These are phyloP conservation scores for cattle (Bos taurus) DNA, from an alignment of 2,113 vertebrate species.

Conservation along the genomic window DNA sequence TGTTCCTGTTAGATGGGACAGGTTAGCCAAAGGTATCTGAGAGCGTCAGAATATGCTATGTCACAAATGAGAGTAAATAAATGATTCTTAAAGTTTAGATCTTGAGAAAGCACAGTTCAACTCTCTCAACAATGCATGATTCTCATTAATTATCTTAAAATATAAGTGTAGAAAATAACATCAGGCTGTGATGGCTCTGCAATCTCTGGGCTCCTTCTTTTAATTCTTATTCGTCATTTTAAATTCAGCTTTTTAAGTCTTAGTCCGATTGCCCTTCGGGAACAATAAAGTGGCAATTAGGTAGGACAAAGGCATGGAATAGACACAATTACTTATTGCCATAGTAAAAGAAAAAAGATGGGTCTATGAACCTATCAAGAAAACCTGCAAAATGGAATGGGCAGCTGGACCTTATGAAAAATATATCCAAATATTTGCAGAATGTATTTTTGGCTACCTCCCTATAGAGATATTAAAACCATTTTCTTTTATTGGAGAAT, in stretches of 20 bases:
- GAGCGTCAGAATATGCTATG: neutral
- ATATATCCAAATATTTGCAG: conserved; percentile 72
- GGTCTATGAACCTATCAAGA: conserved; percentile 63
- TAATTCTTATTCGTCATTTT: conserved; percentile 76
- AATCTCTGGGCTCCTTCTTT: conserved; percentile 72
- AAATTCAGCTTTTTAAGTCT: conserved; percentile 79
- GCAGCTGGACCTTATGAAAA: conserved; percentile 62
- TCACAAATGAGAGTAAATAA: neutral
- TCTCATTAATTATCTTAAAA: conserved; percentile 75
- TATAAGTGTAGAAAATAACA: conserved; percentile 71
- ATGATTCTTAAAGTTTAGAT: neutral
- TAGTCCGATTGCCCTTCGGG: conserved; percentile 73
- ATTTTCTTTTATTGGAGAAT: conserved; percentile 57
- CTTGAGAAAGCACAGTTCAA: conserved; percentile 42
- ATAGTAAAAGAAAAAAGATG: conserved; percentile 79
- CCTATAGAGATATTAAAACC: conserved; percentile 53
- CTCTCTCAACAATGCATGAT: conserved; percentile 51
- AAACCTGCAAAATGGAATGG: conserved; percentile 63
- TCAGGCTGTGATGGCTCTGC: conserved; percentile 61
- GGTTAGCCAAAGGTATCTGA: neutral
- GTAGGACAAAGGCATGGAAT: conserved; percentile 75
- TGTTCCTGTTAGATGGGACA: neutral
- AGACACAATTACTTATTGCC: conserved; percentile 78
- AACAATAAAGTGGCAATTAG: conserved; percentile 83
- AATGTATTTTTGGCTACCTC: conserved; percentile 67